Conservation (phyloP, 2,888 invertebrate species). For the Scotopteryx bipunctaria region DNA sequence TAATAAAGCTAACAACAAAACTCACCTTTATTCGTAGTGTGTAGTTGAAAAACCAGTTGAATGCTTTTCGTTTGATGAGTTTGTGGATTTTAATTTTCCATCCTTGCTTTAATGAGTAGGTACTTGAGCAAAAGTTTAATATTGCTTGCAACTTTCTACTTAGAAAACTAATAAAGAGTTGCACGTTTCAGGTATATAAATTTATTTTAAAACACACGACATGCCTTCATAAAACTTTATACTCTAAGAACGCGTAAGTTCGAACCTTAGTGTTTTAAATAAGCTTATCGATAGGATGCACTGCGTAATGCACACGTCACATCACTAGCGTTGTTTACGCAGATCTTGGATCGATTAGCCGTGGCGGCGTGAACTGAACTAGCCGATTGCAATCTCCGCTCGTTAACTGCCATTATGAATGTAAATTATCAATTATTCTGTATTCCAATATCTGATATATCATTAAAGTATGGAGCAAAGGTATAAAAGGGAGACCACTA, state of each 20-base stretch:
- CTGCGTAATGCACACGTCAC: constrained; percentile 7
- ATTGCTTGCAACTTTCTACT: constrained; percentile 16
- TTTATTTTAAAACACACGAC: neutral
- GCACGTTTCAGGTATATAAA: neutral
- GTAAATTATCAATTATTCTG: constrained; percentile 73
- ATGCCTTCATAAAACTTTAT: no score
- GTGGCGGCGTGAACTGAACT: constrained; percentile 60
- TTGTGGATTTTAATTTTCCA: constrained; percentile 12
- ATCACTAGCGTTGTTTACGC: constrained; percentile 31
- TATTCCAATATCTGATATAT: constrained; percentile 26
- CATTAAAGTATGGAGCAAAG: neutral
- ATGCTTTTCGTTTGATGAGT: neutral
- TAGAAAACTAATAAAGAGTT: constrained; percentile 9
- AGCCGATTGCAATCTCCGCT: constrained; percentile 71
- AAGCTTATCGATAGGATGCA: constrained; percentile 19
- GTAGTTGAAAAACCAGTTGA: neutral
- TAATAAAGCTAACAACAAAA: neutral
- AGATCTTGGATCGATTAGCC: constrained; percentile 50
- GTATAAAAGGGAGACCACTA: neutral
- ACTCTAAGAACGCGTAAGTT: no score
- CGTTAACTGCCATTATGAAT: constrained; percentile 74
- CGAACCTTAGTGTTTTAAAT: neutral
- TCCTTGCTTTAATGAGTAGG: constrained; percentile 2
- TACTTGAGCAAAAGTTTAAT: constrained; percentile 12
- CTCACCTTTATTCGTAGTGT: neutral